phyloP scores from a whole-genome alignment of 2,888 invertebrate genomes.

The Clitarchus hookeri region DNA sequence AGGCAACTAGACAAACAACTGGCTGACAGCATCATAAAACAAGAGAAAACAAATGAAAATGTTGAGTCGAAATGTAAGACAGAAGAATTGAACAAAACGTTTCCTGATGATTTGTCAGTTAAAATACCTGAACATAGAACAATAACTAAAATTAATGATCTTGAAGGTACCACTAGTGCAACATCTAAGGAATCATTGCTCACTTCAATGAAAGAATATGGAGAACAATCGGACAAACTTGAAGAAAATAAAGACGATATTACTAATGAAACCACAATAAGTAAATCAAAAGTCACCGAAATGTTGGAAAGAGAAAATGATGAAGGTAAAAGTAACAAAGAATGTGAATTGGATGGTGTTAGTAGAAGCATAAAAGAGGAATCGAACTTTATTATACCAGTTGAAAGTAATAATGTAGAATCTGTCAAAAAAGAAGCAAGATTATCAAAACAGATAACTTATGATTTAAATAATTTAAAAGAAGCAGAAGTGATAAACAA shows the following conservation, averaged over 20 bases:
- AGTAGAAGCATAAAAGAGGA: background rate
- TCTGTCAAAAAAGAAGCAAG: too few species aligned
- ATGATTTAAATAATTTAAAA: too few species aligned
- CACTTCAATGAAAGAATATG: background rate
- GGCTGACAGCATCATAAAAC: background rate
- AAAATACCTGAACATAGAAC: background rate
- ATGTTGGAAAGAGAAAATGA: background rate
- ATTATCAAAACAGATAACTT: too few species aligned
- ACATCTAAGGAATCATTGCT: background rate
- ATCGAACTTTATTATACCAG: too few species aligned
- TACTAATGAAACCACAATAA: background rate
- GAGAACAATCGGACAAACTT: background rate
- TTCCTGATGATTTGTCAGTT: background rate
- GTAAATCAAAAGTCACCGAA: background rate
- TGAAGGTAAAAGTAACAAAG: background rate
- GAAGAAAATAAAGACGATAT: conserved; percentile 18
- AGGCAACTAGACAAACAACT: background rate
- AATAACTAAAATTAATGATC: background rate
- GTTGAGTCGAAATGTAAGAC: too few species aligned
- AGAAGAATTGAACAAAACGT: too few species aligned
- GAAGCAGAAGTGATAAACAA: too few species aligned
- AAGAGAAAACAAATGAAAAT: conserved; percentile 15
- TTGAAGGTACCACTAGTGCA: background rate
- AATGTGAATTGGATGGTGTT: conserved; percentile 27
- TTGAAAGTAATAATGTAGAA: too few species aligned